These are phyloP conservation scores for Oeneis ivallda DNA, from an alignment of 2,888 invertebrate genomes.

Conservation along the genomic window DNA sequence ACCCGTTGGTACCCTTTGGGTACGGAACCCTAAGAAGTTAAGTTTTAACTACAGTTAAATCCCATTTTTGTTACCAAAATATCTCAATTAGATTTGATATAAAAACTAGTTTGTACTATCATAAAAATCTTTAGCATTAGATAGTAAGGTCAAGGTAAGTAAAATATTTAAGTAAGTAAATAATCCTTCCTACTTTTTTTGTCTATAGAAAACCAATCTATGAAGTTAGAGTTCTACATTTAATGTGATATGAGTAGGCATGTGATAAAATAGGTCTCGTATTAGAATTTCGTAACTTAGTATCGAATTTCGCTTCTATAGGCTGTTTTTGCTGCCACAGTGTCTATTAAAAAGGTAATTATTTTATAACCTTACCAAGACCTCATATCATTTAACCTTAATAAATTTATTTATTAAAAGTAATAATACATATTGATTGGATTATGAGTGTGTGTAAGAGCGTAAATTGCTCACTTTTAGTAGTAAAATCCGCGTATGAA, in stretches of 20 bases:
- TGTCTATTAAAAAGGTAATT: too few relatives aligned
- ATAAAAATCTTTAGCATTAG: background rate
- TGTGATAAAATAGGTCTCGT: background rate
- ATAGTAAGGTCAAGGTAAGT: conserved; percentile 14
- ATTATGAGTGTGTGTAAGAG: background rate
- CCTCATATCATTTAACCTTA: background rate
- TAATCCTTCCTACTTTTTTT: conserved; percentile 16
- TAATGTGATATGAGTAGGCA: background rate
- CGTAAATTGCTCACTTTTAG: background rate
- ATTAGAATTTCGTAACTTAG: background rate
- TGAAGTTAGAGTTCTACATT: background rate
- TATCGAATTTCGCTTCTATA: conserved; percentile 18
- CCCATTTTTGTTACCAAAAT: background rate
- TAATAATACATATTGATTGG: background rate
- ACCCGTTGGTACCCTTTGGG: too few relatives aligned
- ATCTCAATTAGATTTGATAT: background rate
- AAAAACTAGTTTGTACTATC: conserved; percentile 9
- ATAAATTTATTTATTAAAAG: too few relatives aligned
- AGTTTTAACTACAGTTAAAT: background rate
- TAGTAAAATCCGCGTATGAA: background rate
- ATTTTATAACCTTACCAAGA: conserved; percentile 21
- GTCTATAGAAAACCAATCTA: background rate
- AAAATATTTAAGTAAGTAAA: too few relatives aligned
- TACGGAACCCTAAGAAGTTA: too few relatives aligned
- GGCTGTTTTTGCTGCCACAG: conserved; percentile 14